A percentile compares a stretch with the other conserved stretches of the same genome.
These are phyloP conservation scores for Platycercus adscitus DNA, from an alignment of 2,113 vertebrate species.

Conservation along the genomic window DNA sequence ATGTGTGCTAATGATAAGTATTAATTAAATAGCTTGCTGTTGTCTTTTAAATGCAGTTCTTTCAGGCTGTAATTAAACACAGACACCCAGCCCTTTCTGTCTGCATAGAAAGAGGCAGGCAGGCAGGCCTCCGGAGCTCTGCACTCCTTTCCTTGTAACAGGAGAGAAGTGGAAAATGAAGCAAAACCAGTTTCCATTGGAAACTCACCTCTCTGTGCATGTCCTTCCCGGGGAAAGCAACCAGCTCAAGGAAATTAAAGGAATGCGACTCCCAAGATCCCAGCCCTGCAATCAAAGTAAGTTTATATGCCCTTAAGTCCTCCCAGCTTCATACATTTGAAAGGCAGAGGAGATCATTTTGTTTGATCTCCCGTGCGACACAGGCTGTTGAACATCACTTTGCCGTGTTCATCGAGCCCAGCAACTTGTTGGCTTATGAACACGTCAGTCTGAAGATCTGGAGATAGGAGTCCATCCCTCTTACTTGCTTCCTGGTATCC, in stretches of 20 bases:
- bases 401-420: background rate
- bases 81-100: constrained; percentile 72
- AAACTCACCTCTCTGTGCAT: constrained; percentile 7
- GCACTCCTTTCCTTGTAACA: constrained; percentile 48
- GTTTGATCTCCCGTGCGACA: background rate
- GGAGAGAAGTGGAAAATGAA: constrained; percentile 63
- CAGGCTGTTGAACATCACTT: background rate
- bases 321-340: constrained; percentile 36
- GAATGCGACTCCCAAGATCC: constrained; percentile 41
- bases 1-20: constrained; percentile 73
- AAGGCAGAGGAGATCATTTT: constrained; percentile 17
- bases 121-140: constrained; percentile 22
- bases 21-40: constrained; percentile 72
- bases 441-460: background rate
- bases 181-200: constrained; percentile 62
- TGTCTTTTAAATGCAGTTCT: constrained; percentile 73
- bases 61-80: constrained; percentile 74
- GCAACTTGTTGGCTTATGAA: background rate
- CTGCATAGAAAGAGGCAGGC: constrained; percentile 52
- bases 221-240: constrained; percentile 4
- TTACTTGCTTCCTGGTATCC: background rate
- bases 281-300: constrained; percentile 46
- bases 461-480: background rate
- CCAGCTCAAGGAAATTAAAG: constrained; percentile 44
- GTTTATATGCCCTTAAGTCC: constrained; percentile 42